These are phyloP conservation scores for Dipodomys spectabilis DNA, from an alignment of 2,113 vertebrate species.

Conservation along the genomic window DNA sequence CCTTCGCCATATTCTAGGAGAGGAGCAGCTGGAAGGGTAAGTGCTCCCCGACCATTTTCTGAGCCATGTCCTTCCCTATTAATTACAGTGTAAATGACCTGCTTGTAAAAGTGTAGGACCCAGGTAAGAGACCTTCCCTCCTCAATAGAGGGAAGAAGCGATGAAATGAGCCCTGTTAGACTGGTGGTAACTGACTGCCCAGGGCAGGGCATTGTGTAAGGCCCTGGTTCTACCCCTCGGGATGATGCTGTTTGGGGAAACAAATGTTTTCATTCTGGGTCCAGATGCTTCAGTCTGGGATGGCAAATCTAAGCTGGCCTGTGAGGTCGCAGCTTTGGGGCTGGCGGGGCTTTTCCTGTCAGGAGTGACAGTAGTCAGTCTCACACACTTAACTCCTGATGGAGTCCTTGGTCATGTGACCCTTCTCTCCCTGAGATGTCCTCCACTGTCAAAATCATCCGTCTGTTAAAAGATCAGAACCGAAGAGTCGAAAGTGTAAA, in stretches of 20 bases:
- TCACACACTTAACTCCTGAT: not conserved
- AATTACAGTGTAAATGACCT: not conserved
- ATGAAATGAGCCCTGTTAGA: accelerated
- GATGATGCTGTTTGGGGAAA: not conserved
- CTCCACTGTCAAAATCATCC: not conserved
- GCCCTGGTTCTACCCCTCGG: not conserved
- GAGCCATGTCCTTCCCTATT: too few species aligned
- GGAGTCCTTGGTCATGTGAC: not conserved
- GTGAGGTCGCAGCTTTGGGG: not conserved
- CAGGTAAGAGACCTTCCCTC: not conserved
- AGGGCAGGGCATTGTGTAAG: accelerated
- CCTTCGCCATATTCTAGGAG: conserved; percentile 94
- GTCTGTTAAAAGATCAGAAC: not conserved
- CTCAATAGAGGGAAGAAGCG: not conserved
- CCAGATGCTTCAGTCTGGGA: not conserved
- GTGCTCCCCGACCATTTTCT: conserved; percentile 27
- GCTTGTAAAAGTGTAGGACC: not conserved
- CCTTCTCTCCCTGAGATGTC: accelerated
- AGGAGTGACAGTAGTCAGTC: not conserved
- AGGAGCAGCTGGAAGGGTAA: conserved; percentile 95
- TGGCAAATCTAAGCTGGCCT: accelerated
- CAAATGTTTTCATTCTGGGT: not conserved
- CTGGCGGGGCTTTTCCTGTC: not conserved
- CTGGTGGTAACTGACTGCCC: accelerated
- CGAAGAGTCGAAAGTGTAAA: not conserved